Percentiles rank a stretch among this genome's conserved stretches.
Conservation (phyloP, 2,113 vertebrate species). For the Mesoclemmys tuberculata region DNA sequence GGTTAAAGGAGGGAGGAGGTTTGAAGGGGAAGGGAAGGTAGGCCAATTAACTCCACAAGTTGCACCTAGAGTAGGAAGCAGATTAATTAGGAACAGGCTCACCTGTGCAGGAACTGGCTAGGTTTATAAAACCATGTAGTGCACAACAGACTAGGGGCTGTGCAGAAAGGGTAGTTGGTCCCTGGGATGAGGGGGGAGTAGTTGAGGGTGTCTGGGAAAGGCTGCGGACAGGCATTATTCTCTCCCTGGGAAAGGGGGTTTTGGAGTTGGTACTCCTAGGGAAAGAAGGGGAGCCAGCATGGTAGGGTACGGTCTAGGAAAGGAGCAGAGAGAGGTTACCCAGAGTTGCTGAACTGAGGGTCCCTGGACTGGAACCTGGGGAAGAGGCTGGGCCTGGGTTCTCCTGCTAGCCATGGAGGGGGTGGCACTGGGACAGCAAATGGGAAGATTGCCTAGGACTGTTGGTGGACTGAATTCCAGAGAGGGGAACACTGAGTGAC, state of each 20-base stretch:
- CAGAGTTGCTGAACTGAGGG: not conserved
- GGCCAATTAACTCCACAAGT: not conserved
- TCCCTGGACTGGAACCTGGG: not conserved
- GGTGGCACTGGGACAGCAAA: not conserved
- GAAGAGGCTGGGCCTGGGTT: not conserved
- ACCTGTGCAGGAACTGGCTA: not conserved
- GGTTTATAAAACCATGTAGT: not conserved
- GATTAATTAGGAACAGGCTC: not conserved
- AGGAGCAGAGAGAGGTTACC: not conserved
- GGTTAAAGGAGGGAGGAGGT: too few species aligned
- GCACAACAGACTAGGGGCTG: not conserved
- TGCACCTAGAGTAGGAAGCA: not conserved
- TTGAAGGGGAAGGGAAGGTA: too few species aligned
- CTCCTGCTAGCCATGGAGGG: not conserved
- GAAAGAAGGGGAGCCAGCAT: not conserved
- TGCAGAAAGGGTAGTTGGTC: too few species aligned
- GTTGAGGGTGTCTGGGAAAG: not conserved
- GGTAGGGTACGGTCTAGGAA: not conserved
- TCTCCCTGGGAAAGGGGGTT: not conserved
- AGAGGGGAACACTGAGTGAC: too few species aligned
- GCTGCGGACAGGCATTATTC: not conserved
- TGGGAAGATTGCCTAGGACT: too few species aligned
- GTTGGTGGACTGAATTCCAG: not conserved
- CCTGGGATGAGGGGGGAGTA: too few species aligned
- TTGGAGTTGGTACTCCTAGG: not conserved